Evolutionary conservation across 2,113 vertebrate species (phyloP), one percentile per base, ranked within the genome.

Genomic region (Desmodus rotundus): DNA sequence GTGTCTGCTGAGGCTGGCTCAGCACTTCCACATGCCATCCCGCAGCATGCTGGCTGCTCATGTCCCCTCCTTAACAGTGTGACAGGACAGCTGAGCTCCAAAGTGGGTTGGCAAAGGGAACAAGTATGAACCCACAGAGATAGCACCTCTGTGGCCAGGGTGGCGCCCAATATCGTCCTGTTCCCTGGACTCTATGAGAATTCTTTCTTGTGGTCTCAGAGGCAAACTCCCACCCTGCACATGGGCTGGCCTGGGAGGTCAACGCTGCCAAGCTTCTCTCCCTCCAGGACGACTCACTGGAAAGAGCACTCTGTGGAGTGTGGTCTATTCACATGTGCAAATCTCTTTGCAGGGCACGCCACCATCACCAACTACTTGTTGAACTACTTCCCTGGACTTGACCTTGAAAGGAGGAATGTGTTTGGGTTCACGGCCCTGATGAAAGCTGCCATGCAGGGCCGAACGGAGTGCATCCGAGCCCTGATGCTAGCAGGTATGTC

Each of bases 361-460:
- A 99, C 98, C 47, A 99, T 99, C 98, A 99, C 99, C 93, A 99
- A 99, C 98, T 99, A 99, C 97, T 97, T 99, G 97, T 95, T 99
- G 93, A 99, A 99, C 98, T 99, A 99, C 97, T 99, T 98, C 98
- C 98, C 98, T 0, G 99, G 99, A 28, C 97, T 99, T 88, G 99
- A 99, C 98, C 98, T 99, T 4, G 99, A 99, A 97, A 98, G 98
- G 98, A 99, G 99, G 96, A 99, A 99, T 68, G 98, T 97, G 0
- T 99, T 99, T 0, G 99, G 99, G 77, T 99, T 99, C 98, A 99
- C 99, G 0, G 99, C 99, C 3, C 98, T 99, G 97, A 99, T 99
- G 99, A 99, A 99, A 96, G 99, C 99, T 0, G 99, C 99, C 41
- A 99, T 99, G 98, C 99, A 99, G 98, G 99, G 99, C 61, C 98